Conservation (phyloP, 1,140 invertebrate genomes). For the Trichoplusia ni region DNA sequence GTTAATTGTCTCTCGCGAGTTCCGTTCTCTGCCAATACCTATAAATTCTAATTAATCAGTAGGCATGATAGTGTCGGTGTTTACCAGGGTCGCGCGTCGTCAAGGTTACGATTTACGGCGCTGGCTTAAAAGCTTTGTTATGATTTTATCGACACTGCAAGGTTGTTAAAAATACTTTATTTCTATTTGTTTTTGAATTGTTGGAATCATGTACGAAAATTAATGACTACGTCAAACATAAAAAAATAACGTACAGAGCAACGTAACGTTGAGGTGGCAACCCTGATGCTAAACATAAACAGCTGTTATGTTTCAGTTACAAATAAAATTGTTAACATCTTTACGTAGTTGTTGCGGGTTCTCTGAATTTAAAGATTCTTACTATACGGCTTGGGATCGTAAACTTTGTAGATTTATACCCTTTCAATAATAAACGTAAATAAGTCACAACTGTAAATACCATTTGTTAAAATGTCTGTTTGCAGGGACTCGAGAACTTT, state of each 20-base stretch:
- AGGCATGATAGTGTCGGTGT: conserved; percentile 38
- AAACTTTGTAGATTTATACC: conserved; percentile 31
- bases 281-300: conserved; percentile 25
- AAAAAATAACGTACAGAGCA: conserved; percentile 1
- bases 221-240: conserved; percentile 3
- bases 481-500: conserved; percentile 33
- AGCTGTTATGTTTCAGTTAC: conserved; percentile 33
- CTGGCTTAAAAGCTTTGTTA: conserved; percentile 30
- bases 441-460: conserved; percentile 18
- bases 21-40: conserved; percentile 56
- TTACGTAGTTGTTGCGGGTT: conserved; percentile 21
- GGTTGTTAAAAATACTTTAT: conserved; percentile 16
- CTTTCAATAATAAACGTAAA: conserved; percentile 32
- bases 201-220: background rate
- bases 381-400: conserved; percentile 30
- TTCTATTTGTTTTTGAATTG: background rate
- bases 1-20: conserved; percentile 52
- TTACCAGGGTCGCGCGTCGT: conserved; percentile 28
- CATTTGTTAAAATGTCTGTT: conserved; percentile 30
- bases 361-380: conserved; percentile 28
- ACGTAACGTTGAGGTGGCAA: conserved; percentile 5
- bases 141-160: conserved; percentile 32
- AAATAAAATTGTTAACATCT: conserved; percentile 32
- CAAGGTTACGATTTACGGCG: conserved; percentile 37
- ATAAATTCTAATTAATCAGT: conserved; percentile 61